phyloP scores from a whole-genome alignment of 2,113 vertebrate species.

The Brachypodius melanocephalos region DNA sequence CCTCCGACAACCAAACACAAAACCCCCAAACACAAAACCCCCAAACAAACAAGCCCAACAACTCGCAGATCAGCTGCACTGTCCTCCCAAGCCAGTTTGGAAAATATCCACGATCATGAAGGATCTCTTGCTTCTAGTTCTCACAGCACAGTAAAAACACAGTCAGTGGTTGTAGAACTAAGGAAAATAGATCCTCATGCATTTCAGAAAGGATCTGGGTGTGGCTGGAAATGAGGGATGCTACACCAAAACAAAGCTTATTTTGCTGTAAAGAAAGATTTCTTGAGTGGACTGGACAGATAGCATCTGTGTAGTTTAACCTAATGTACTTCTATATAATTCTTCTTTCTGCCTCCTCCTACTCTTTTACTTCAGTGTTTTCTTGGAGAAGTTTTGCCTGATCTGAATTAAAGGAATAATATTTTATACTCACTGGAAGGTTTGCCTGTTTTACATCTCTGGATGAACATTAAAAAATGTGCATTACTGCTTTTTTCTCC shows the following conservation, averaged over 20 bases:
- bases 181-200: neutral
- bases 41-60: neutral
- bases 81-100: neutral
- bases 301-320: neutral
- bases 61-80: neutral
- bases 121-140: neutral
- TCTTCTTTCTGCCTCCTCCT: neutral
- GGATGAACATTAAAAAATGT: constrained; percentile 21
- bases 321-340: neutral
- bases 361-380: neutral
- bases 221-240: neutral
- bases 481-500: neutral
- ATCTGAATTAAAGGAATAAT: constrained; percentile 35
- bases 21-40: neutral
- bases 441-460: constrained; percentile 22
- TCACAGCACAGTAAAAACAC: neutral
- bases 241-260: neutral
- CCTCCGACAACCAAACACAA: neutral
- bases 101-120: neutral
- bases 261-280: neutral
- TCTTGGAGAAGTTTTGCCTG: neutral
- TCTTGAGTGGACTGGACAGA: neutral
- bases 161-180: neutral
- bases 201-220: neutral
- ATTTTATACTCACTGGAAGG: neutral